Base-by-base conservation (phyloP, 2,797 vertebrate species). In the Gephyroberyx darwinii region DNA sequence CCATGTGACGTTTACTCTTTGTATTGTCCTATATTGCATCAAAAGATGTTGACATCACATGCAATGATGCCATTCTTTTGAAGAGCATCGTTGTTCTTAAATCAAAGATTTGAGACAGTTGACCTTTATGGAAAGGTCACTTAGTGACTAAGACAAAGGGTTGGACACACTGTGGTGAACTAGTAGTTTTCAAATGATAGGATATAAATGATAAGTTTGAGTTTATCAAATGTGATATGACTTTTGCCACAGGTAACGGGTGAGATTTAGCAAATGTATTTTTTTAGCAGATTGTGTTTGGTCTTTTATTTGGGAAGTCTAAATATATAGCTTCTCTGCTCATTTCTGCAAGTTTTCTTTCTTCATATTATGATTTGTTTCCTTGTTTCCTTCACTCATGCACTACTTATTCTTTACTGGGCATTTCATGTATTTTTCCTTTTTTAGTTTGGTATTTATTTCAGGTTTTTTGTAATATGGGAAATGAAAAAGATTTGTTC, bases 111-210 rank as follows among this genome's bases (percentile, higher is more conserved):
- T 52, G 68, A 67, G 55, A 73, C 48, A 52, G 73, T 69, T 39
- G 75, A 77, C 83, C 75, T 50, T 14, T 45, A n/a, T 22, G 35
- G 58, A 74, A 76, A 84, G 51, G 64, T 68, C 72, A 69, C 76
- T 50, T 63, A 68, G 74, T 48, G 35, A 79, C 67, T 65, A 69
- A 75, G 65, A 63, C 75, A 80, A 75, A 65, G 58, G 80, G 83
- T 57, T 74, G 83, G 84, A 86, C 57, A 67, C 79, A 86, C 78
- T 88, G 86, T 86, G 78, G 71, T 84, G 63, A 84, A 89, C 60
- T 55, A 69, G 71, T 82, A 55, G 69, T 87, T 84, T 86, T 84
- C 67, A 74, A 80, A 75, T 75, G 54, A 71, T 62, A 75, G 65
- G 58, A 74, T 59, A 80, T 71, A 41, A 65, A 79, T 50, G 37